Evolutionary conservation across 2,888 invertebrate species (phyloP).

Genomic region (Archaeoteleia sp.): DNA sequence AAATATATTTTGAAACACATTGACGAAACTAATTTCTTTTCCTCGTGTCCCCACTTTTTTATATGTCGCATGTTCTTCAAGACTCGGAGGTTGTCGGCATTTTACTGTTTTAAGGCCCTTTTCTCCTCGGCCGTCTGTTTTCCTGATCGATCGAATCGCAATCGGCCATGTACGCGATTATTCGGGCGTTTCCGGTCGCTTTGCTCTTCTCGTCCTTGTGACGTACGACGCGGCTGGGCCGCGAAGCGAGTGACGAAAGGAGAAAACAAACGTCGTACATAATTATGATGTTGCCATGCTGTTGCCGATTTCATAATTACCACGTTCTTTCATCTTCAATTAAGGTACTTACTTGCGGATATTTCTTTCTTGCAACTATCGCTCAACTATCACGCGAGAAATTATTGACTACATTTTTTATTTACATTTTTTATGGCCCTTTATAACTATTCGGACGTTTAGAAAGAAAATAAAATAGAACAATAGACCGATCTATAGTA

Average conservation of each 20-base stretch:
- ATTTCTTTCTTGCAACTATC: too few species aligned
- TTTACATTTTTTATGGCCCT: too few species aligned
- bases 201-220: constrained; percentile 29
- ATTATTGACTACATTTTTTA: too few species aligned
- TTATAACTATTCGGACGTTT: too few species aligned
- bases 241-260: constrained; percentile 32
- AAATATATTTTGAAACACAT: constrained; percentile 1
- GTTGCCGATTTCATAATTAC: constrained; percentile 32
- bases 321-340: too few species aligned
- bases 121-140: constrained; percentile 48
- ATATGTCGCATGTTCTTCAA: not conserved
- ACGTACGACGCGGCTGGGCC: constrained; percentile 43
- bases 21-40: too few species aligned
- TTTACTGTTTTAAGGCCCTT: not conserved
- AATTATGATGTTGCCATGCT: constrained; percentile 33
- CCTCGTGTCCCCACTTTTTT: not conserved
- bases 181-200: constrained; percentile 60
- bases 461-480: too few species aligned
- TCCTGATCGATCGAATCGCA: constrained; percentile 61
- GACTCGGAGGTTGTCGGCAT: constrained; percentile 3
- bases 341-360: too few species aligned
- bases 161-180: constrained; percentile 61
- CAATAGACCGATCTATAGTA: too few species aligned
- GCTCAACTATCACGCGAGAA: too few species aligned
- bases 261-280: constrained; percentile 46